Conservation (phyloP, 2,888 invertebrate species). For the Quadroppia sp. region DNA sequence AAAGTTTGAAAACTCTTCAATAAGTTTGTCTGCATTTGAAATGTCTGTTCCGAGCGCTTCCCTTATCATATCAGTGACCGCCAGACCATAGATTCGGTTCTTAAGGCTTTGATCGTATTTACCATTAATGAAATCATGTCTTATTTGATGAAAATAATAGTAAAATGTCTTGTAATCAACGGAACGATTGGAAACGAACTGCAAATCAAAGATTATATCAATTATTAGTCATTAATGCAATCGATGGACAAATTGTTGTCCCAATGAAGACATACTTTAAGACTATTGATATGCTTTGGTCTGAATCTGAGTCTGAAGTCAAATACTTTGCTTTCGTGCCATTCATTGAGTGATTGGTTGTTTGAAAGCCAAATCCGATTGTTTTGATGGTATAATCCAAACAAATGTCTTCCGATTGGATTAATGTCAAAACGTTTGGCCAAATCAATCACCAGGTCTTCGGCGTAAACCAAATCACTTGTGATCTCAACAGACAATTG, state of each 20-base stretch:
- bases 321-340: constrained; percentile 55
- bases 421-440: constrained; percentile 69
- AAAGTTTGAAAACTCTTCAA: constrained; percentile 69
- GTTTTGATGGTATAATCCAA: constrained; percentile 66
- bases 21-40: constrained; percentile 60
- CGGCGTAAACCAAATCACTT: constrained; percentile 54
- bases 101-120: constrained; percentile 57
- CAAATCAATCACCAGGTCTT: constrained; percentile 64
- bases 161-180: constrained; percentile 70
- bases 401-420: constrained; percentile 71
- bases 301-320: constrained; percentile 78
- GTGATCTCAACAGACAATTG: background rate
- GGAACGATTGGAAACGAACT: background rate
- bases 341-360: constrained; percentile 58
- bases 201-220: background rate
- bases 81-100: constrained; percentile 72
- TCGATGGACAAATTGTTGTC: too few relatives aligned
- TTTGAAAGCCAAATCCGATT: constrained; percentile 67
- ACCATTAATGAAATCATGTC: constrained; percentile 71
- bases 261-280: constrained; percentile 43
- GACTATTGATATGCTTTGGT: constrained; percentile 59
- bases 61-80: constrained; percentile 80
- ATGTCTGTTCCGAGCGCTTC: constrained; percentile 71
- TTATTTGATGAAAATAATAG: constrained; percentile 74
- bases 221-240: too few relatives aligned